Base-by-base conservation (phyloP, 2,113 vertebrate genomes). In the Ranitomeya variabilis region DNA sequence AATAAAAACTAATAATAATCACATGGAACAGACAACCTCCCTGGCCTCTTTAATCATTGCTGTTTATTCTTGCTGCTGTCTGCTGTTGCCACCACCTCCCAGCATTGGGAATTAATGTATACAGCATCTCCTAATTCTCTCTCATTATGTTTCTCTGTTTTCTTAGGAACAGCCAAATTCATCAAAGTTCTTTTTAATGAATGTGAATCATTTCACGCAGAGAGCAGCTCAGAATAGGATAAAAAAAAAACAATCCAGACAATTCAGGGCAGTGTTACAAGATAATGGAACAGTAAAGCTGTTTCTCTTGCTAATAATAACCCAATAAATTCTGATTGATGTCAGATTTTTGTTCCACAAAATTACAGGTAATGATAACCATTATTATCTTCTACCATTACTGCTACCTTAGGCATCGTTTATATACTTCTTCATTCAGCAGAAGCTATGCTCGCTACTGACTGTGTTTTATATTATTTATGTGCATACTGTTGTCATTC, bases 331-430 rank as follows among this genome's bases (percentile, higher is more conserved):
- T 86, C 78, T 67, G 55, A 90, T 85, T 81, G 69, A 76, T 81
- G 71, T 45, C 51, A 88, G 14, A 76, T 87, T 82, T 86, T 51
- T 64, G 79, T 81, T 62, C 66, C 21, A 26, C 67, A 83, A 77
- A 90, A 86, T 88, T 80, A 85, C 86, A 71, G 71, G 67, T 90
- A 81, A 77, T 67, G 52, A 88, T 86, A 62, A 77, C 18, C 21
- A 86, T 54, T 59, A 66, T 66, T 80, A 79, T 85, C 55, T 59
- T 66, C 78, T 67, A 37, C 71, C 26, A 67, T 88, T 88, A 77
- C 31, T 78, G 73, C 60, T 60, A 87, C 62, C 76, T 77, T 19
- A 87, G 59, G 67, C 59, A 59, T 83, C 87, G 74, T 87, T 87
- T 67, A 79, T 87, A 79, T 77, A 87, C 66, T 87, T 80, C 76